phyloP scores from a whole-genome alignment of 2,888 invertebrate genomes.

The Caprella mutica region DNA sequence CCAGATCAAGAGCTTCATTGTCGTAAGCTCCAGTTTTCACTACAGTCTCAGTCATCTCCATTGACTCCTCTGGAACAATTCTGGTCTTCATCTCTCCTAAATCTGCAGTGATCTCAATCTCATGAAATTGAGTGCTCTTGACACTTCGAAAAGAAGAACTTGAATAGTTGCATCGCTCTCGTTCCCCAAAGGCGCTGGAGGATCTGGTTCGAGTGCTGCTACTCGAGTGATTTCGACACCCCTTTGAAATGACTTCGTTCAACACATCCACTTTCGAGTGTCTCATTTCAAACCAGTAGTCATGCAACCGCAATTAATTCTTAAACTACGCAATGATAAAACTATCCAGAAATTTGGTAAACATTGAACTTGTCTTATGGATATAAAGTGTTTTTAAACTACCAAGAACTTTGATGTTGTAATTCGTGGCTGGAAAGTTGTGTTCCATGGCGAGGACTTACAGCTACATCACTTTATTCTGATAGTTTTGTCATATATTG shows the following conservation, averaged over 20 bases:
- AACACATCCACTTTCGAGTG: conserved; percentile 1
- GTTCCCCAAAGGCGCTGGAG: background rate
- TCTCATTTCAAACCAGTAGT: too few relatives aligned
- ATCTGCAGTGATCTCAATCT: background rate
- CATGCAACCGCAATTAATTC: too few relatives aligned
- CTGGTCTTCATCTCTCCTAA: background rate
- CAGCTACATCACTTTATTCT: too few relatives aligned
- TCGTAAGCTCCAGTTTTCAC: background rate
- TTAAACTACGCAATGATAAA: too few relatives aligned
- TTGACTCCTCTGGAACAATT: background rate
- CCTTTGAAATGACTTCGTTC: background rate
- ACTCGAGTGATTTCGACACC: background rate
- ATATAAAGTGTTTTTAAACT: too few relatives aligned
- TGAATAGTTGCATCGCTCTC: background rate
- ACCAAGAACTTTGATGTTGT: too few relatives aligned
- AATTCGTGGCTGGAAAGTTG: too few relatives aligned
- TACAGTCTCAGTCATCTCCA: background rate
- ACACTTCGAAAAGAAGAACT: conserved; percentile 6
- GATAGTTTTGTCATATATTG: too few relatives aligned
- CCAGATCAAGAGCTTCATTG: background rate
- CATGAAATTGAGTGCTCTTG: background rate
- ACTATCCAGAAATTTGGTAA: too few relatives aligned
- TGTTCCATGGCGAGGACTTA: too few relatives aligned
- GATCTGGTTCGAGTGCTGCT: background rate
- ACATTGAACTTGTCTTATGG: too few relatives aligned